Evolutionary conservation across 1,140 invertebrate genomes (phyloP), one percentile per base, ranked within the genome.

Genomic region (Lethocerus indicus): DNA sequence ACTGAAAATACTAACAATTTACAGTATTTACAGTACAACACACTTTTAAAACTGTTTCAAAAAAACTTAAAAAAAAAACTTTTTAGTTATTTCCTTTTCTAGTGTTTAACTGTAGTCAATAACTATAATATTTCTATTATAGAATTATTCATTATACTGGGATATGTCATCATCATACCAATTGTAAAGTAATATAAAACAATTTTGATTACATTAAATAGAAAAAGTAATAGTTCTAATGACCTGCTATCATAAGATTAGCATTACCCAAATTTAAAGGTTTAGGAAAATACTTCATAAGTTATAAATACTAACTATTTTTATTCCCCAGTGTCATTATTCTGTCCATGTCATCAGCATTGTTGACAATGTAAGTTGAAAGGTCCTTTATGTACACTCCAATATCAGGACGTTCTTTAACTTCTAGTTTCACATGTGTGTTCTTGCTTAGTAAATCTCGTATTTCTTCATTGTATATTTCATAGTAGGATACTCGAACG

Each of bases 381-480:
- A 85, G 67, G 66, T 85, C 84, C 66, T 83, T 84, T 0, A 87
- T 83, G 64, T 75, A 89, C 2, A 89, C 84, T 28, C 84, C 86
- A 50, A 85, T 71, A 60, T 87, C 83, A 9, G 81, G 76, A 54
- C 83, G 63, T 60, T 87, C 81, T 64, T 83, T 83, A 3, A 85
- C 74, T 58, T 79, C 74, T 37, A 79, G 58, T 51, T 69, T 65
- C 6, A 67, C 65, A 40, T 61, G 12, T 29, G 39, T 67, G 51
- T 73, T 69, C 7, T 44, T 16, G 59, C 76, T 72, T 21, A 87
- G 60, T 21, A 86, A 63, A 68, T 85, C 87, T 57, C 81, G 72
- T 2, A 87, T 77, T 62, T 86, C 83, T 65, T 87, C 83, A 61
- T 86, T 87, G 55, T 87, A 87, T 46, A 86, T 83, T 64, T 86